Base-by-base conservation (phyloP, 2,797 vertebrate species). In the Babyrousa celebensis region DNA sequence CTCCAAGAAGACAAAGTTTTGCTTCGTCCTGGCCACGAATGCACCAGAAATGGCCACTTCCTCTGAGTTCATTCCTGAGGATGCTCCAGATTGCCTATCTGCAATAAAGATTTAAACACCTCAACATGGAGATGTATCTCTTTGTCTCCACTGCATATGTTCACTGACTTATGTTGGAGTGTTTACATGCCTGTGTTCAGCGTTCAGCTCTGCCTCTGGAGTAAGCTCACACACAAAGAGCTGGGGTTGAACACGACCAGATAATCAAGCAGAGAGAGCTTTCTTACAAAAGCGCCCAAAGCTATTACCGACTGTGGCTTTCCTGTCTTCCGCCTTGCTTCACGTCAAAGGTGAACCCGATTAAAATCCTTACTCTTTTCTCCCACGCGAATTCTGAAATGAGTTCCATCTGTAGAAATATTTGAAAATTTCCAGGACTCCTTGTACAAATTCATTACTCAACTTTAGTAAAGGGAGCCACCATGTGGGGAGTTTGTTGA, bases 381-480 rank as follows among this genome's bases (percentile, higher is more conserved):
- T 97, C 97, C 80, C 92, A 94, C 75, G 62, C 54, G 25, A 96
- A 96, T 96, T 97, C 88, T 62, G 95, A 97, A 94, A 96, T 89
- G 63, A 96, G 43, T 98, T 96, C 93, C 94, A 95, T 93, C 94
- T 94, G 89, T 68, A 95, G 93, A 97, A 92, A 96, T 85, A 94
- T 71, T 83, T 97, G 91, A 95, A 97, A 93, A 91, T 91, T 95
- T 96, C 93, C 75, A 86, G 77, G 93, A 96, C 16, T 79, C 68
- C 74, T 85, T 85, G 70, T 77, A 70, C 68, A 68, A 65, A 95
- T 97, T 96, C 78, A 82, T 93, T 54, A 80, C 77, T 89, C 94
- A 97, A 91, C 87, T 92, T 97, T 95, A 98, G 98, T 95, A 95
- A 97, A 98, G 98, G 80, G 98, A 98, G 98, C 98, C 99, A 98